phyloP scores from a whole-genome alignment of 2,113 vertebrate genomes.

The Pholis gunnellus region DNA sequence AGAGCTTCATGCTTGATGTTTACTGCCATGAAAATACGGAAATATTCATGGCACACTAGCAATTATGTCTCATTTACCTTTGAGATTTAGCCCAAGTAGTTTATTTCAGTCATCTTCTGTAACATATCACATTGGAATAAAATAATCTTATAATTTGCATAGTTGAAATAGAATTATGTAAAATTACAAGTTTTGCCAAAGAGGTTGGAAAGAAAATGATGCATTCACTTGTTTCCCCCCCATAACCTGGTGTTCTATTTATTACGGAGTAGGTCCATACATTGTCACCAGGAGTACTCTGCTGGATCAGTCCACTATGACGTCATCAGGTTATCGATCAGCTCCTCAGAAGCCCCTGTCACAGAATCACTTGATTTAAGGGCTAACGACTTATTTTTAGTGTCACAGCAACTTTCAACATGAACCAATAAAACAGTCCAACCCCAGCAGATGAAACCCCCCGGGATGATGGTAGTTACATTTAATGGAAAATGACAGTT shows the following conservation, averaged over 20 bases:
- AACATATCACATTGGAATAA: neutral
- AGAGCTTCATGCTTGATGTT: slow-evolving; percentile 12
- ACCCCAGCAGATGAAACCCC: slow-evolving; percentile 7
- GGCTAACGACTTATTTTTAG: slow-evolving; percentile 62
- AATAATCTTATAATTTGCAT: neutral
- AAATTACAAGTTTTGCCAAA: neutral
- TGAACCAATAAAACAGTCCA: slow-evolving; percentile 51
- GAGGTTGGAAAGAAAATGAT: neutral
- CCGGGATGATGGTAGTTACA: slow-evolving; percentile 44
- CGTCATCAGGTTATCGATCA: slow-evolving; percentile 79
- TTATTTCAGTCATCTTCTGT: neutral
- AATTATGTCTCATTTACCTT: slow-evolving; percentile 44
- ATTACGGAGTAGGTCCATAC: slow-evolving; percentile 44
- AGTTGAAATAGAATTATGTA: neutral
- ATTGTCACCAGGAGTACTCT: slow-evolving; percentile 15
- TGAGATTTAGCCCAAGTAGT: slow-evolving; percentile 21
- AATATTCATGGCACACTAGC: slow-evolving; percentile 33
- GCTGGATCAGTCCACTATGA: slow-evolving; percentile 57
- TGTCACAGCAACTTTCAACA: slow-evolving; percentile 56
- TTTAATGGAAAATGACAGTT: slow-evolving; percentile 62
- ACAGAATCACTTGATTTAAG: slow-evolving; percentile 67
- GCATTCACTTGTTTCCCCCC: neutral
- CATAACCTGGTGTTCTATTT: neutral
- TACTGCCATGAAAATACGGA: slow-evolving; percentile 54
- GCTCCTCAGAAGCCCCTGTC: slow-evolving; percentile 53